A percentile compares a stretch with the other conserved stretches of the same genome.
These are phyloP conservation scores for Isotomurus palustris DNA, from an alignment of 2,888 invertebrate genomes.

Conservation along the genomic window DNA sequence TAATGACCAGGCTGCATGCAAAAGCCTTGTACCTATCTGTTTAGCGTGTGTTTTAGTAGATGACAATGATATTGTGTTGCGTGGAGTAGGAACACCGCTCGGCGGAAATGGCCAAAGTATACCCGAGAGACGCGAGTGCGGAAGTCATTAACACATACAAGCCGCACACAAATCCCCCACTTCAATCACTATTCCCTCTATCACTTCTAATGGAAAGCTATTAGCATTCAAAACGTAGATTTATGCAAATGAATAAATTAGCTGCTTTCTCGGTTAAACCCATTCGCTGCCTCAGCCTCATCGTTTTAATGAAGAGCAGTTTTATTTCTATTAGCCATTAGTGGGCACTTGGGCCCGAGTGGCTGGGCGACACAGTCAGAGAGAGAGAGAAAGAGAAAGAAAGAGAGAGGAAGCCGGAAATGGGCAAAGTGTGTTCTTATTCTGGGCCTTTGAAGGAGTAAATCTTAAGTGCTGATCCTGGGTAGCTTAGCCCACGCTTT, in stretches of 20 bases:
- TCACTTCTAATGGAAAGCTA: slow-evolving; percentile 1
- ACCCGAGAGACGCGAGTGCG: slow-evolving; percentile 36
- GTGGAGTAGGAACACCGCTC: slow-evolving; percentile 6
- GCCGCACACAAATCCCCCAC: slow-evolving; percentile 13
- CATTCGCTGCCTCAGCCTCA: too few species aligned
- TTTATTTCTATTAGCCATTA: neutral
- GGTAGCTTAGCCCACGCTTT: neutral
- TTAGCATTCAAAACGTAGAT: slow-evolving; percentile 31
- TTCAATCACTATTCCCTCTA: neutral
- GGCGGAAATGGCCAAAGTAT: slow-evolving; percentile 43
- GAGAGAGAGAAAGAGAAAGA: neutral
- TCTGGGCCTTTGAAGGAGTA: neutral
- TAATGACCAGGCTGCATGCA: slow-evolving; percentile 44
- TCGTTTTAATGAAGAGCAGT: neutral
- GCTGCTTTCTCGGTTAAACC: slow-evolving; percentile 22
- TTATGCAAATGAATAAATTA: slow-evolving; percentile 40
- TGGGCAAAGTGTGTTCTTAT: slow-evolving; percentile 25
- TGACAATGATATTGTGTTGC: slow-evolving; percentile 11
- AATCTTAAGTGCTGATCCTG: neutral
- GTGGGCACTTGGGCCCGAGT: neutral
- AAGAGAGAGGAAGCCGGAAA: slow-evolving; percentile 31
- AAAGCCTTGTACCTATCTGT: slow-evolving; percentile 37
- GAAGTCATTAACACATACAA: slow-evolving; percentile 45
- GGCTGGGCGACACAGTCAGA: neutral
- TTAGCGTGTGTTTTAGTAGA: slow-evolving; percentile 20